Base-by-base conservation (phyloP, 2,888 invertebrate genomes). In the Ormyrus labotus region DNA sequence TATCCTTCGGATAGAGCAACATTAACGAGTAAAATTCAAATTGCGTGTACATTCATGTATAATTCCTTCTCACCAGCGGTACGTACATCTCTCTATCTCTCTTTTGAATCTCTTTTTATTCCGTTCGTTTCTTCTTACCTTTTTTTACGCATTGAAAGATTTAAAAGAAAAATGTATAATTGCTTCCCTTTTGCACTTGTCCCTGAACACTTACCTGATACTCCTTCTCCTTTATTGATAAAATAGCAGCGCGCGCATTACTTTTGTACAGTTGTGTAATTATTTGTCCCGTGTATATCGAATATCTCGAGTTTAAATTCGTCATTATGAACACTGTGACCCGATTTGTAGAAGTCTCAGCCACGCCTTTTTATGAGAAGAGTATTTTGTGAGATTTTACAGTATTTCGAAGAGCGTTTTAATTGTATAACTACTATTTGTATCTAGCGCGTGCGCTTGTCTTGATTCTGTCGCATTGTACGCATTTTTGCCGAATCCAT, bases 311-410 rank as follows among this genome's bases (percentile, higher is more conserved):
- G 61, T 78, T 78, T 72, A 75, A 78, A 78, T 78, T 82, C 48
- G 57, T 82, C 64, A 72, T 77, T 71, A 76, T 65, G 34, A 75
- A 80, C 64, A 78, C 72, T 78, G 76, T 79, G 83, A 83, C 83
- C 85, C 83, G 78, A 84, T 82, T 80, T 65, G 57, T 82, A 82
- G 84, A 84, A 84, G 81, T 84, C 83, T 85, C 85, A 85, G 85
- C 84, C 83, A 84, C 83, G 84, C 83, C 84, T 86, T 86, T 88
- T 87, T 88, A 82, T 76, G 78, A 81, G 73, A 81, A 81, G 77
- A 90, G 88, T 90, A 89, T 90, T 90, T 90, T 90, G 87, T 90
- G 89, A 90, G 87, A 90, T 89, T 89, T 89, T 89, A 90, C 90
- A 90, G 90, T 90, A 90, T 90, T 90, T 90, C 86, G 87, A 88